These are phyloP conservation scores for Coptodon bakossiorum DNA, from an alignment of 2,113 vertebrate genomes.

Conservation along the genomic window DNA sequence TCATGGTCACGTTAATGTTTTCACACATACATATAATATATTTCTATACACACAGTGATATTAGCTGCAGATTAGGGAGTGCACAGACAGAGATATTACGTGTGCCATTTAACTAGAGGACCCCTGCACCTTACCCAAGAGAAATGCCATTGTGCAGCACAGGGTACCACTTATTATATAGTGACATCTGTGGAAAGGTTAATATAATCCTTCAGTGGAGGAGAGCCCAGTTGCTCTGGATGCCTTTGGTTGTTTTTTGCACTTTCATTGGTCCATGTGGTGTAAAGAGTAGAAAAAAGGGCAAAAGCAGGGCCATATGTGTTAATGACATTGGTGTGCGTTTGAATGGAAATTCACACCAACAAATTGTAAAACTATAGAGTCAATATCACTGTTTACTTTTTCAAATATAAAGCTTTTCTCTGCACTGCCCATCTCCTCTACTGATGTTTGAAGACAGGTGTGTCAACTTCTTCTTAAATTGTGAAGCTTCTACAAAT, in stretches of 20 bases:
- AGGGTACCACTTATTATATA: constrained; percentile 50
- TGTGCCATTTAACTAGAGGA: constrained; percentile 68
- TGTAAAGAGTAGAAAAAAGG: not conserved
- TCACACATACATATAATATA: not conserved
- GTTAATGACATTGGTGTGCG: not conserved
- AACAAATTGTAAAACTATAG: not conserved
- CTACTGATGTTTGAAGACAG: not conserved
- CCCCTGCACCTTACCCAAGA: constrained; percentile 56
- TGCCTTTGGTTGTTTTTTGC: not conserved
- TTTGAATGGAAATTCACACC: not conserved
- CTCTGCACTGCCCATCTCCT: accelerated
- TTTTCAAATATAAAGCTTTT: not conserved
- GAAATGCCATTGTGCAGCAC: constrained; percentile 62
- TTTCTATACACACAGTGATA: not conserved
- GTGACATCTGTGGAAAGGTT: constrained; percentile 70
- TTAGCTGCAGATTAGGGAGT: constrained; percentile 32
- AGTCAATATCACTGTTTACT: not conserved
- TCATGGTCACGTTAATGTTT: not conserved
- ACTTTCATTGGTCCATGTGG: not conserved
- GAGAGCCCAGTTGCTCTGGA: not conserved
- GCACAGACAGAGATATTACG: constrained; percentile 54
- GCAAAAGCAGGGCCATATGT: not conserved
- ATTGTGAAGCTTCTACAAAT: not conserved
- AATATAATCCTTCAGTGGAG: constrained; percentile 62
- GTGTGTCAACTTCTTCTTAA: not conserved